Evolutionary conservation across 2,113 vertebrate genomes (phyloP).

Genomic region (Cyprinodon brontotheroides): DNA sequence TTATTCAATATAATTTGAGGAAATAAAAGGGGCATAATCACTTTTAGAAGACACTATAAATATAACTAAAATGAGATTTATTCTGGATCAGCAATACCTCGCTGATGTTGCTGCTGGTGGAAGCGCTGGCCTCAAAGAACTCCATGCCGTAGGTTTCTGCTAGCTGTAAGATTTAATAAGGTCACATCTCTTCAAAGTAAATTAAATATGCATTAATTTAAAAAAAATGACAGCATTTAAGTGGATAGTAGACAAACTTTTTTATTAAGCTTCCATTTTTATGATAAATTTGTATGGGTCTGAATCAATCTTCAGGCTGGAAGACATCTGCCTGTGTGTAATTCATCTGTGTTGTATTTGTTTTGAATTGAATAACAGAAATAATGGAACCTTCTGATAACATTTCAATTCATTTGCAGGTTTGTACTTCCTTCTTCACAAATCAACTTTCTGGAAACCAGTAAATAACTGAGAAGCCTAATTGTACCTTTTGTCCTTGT

Average conservation of each 20-base stretch:
- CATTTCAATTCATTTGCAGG: no score
- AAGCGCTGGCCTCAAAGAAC: conserved; percentile 96
- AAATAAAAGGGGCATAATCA: no score
- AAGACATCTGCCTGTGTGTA: not conserved
- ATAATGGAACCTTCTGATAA: no score
- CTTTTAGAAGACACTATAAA: not conserved
- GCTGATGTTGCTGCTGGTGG: conserved; percentile 88
- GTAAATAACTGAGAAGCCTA: not conserved
- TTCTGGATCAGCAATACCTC: conserved; percentile 78
- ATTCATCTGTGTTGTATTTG: no score
- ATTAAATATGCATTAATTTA: no score
- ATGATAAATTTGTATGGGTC: no score
- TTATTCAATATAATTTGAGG: not conserved
- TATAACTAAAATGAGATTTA: not conserved
- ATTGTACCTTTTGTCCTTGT: conserved; percentile 89
- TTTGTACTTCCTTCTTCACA: not conserved
- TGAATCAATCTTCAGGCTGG: no score
- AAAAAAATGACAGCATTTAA: no score
- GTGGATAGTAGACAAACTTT: no score
- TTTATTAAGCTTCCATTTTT: no score
- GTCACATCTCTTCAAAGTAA: no score
- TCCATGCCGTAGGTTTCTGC: conserved; percentile 93
- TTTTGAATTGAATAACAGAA: no score
- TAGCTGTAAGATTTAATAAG: conserved; percentile 76
- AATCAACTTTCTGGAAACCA: not conserved